Percentiles rank a stretch among this genome's conserved stretches.
Evolutionary conservation across 2,113 vertebrate genomes (phyloP).

Genomic region (Ia io): DNA sequence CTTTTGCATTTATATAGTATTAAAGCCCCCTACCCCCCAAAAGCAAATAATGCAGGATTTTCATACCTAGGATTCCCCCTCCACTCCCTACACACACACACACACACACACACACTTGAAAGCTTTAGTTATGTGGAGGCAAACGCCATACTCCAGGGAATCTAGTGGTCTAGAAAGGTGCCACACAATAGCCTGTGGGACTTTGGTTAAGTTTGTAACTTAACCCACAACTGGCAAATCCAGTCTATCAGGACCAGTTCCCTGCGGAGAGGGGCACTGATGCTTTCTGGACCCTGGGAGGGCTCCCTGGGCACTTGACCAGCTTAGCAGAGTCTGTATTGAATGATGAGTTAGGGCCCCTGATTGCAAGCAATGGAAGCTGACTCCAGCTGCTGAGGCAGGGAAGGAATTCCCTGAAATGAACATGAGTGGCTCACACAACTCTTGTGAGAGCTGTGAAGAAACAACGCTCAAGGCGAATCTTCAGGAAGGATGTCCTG

Average conservation of each 20-base stretch:
- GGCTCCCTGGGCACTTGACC: background rate
- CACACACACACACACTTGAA: background rate
- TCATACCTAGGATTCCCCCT: background rate
- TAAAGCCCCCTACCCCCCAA: background rate
- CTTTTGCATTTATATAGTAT: background rate
- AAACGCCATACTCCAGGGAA: background rate
- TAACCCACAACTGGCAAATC: slow-evolving; percentile 17
- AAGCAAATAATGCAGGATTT: background rate
- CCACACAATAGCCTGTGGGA: background rate
- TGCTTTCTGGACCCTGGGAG: background rate
- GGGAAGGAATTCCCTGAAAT: background rate
- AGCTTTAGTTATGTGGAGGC: background rate
- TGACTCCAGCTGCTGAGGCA: background rate
- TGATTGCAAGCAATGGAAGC: no score
- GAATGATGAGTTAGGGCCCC: background rate
- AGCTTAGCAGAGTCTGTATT: background rate
- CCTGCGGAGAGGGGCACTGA: background rate
- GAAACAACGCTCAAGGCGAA: background rate
- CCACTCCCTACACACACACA: no score
- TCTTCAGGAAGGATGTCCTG: background rate
- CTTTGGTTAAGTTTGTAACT: background rate
- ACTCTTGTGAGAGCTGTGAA: background rate
- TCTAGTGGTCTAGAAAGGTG: background rate
- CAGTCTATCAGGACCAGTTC: background rate
- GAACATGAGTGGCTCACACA: background rate